Percentiles rank a stretch among this genome's conserved stretches.
Evolutionary conservation across 2,888 invertebrate species (phyloP).

Genomic region (Patella pellucida): DNA sequence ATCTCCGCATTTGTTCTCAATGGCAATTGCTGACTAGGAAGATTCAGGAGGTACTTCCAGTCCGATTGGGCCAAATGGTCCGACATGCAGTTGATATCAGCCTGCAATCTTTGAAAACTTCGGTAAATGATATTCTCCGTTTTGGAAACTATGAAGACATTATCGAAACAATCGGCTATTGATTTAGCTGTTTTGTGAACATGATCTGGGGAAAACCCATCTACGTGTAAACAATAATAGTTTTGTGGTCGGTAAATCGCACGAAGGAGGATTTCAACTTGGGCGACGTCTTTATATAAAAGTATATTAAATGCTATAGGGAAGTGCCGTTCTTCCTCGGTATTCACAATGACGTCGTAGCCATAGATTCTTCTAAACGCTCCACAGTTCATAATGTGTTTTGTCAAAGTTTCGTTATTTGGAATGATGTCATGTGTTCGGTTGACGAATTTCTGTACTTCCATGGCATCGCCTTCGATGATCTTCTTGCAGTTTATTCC

Average conservation of each 20-base stretch:
- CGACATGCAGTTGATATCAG: constrained; percentile 69
- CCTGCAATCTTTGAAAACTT: constrained; percentile 63
- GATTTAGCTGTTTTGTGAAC: constrained; percentile 46
- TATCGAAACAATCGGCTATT: constrained; percentile 61
- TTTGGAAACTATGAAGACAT: constrained; percentile 66
- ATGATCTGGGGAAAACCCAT: constrained; percentile 44
- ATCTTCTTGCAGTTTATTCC: no score
- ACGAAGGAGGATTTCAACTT: constrained; percentile 58
- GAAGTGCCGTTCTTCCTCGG: constrained; percentile 50
- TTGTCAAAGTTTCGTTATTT: not conserved
- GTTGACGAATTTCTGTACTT: no score
- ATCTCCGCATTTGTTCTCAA: constrained; percentile 68
- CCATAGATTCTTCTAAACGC: constrained; percentile 42
- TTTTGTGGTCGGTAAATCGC: constrained; percentile 66
- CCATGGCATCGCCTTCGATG: no score
- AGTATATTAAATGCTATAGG: constrained; percentile 65
- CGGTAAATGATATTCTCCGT: constrained; percentile 65
- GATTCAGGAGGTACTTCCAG: constrained; percentile 70
- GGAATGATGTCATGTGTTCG: no score
- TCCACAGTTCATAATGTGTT: constrained; percentile 42
- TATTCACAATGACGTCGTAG: constrained; percentile 31
- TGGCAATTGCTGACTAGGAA: constrained; percentile 67
- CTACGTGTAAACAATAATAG: constrained; percentile 68
- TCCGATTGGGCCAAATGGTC: constrained; percentile 47
- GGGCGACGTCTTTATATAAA: constrained; percentile 57